These are phyloP conservation scores for Andricus quercusramuli DNA, from an alignment of 2,888 invertebrate species.

Conservation along the genomic window DNA sequence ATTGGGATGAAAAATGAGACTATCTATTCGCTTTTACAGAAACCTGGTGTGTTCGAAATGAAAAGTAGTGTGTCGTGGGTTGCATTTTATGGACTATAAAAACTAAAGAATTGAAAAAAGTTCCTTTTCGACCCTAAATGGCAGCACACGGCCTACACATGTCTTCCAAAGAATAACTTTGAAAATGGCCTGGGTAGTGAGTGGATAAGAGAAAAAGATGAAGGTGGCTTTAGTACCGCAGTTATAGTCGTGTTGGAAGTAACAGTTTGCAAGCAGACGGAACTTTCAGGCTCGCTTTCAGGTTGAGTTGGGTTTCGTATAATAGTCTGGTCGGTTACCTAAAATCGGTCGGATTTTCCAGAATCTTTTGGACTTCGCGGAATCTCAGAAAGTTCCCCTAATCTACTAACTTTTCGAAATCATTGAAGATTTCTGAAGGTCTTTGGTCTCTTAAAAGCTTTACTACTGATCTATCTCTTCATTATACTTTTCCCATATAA, in stretches of 20 bases:
- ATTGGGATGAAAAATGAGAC: neutral
- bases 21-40: too few species aligned
- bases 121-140: conserved; percentile 10
- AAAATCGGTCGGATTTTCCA: conserved; percentile 7
- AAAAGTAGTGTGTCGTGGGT: neutral
- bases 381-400: conserved; percentile 13
- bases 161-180: neutral
- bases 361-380: conserved; percentile 9
- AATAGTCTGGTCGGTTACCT: conserved; percentile 30
- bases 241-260: conserved; percentile 21
- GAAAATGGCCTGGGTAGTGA: conserved; percentile 17
- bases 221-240: conserved; percentile 29
- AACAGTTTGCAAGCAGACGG: conserved; percentile 27
- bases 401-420: conserved; percentile 27
- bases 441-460: neutral
- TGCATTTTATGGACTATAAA: conserved; percentile 12
- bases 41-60: neutral
- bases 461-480: conserved; percentile 1
- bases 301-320: conserved; percentile 1
- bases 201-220: conserved; percentile 26
- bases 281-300: conserved; percentile 2
- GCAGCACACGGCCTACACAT: conserved; percentile 10
- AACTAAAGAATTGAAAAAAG: conserved; percentile 9
- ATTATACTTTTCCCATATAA: conserved; percentile 6
- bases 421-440: conserved; percentile 18